Evolutionary conservation across 2,113 vertebrate species (phyloP).

Genomic region (Pedionomus torquatus): DNA sequence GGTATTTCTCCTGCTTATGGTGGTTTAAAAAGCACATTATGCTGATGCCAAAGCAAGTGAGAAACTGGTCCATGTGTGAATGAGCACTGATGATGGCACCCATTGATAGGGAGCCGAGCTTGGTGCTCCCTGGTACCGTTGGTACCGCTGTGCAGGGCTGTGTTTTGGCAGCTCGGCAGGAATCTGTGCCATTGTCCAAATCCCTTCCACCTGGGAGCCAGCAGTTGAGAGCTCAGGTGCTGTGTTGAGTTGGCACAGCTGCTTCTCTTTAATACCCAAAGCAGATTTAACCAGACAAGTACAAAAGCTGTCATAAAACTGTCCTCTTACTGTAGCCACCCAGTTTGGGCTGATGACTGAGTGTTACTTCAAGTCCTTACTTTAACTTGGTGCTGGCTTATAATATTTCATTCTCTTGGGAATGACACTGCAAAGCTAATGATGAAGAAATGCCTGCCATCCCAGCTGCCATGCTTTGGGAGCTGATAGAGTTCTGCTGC

Average conservation of each 20-base stretch:
- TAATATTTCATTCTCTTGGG: neutral
- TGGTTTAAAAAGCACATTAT: fast-evolving
- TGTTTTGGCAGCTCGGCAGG: neutral
- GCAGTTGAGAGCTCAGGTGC: neutral
- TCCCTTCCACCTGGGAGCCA: neutral
- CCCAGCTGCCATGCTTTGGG: neutral
- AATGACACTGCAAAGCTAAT: neutral
- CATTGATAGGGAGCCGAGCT: neutral
- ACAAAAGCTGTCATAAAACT: neutral
- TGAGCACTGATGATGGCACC: neutral
- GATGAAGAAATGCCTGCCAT: neutral
- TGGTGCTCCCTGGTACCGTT: fast-evolving
- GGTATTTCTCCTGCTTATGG: neutral
- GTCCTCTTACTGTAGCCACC: neutral
- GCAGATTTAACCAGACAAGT: neutral
- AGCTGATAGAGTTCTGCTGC: neutral
- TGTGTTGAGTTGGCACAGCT: neutral
- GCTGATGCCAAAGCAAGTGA: neutral
- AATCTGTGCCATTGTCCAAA: neutral
- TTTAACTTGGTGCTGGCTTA: neutral
- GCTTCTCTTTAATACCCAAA: neutral
- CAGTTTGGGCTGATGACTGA: neutral
- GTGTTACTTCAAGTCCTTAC: neutral
- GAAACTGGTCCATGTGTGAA: fast-evolving
- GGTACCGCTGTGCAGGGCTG: fast-evolving